These are phyloP conservation scores for Vollenhovia emeryi DNA, from an alignment of 1,140 invertebrate genomes.

Conservation along the genomic window DNA sequence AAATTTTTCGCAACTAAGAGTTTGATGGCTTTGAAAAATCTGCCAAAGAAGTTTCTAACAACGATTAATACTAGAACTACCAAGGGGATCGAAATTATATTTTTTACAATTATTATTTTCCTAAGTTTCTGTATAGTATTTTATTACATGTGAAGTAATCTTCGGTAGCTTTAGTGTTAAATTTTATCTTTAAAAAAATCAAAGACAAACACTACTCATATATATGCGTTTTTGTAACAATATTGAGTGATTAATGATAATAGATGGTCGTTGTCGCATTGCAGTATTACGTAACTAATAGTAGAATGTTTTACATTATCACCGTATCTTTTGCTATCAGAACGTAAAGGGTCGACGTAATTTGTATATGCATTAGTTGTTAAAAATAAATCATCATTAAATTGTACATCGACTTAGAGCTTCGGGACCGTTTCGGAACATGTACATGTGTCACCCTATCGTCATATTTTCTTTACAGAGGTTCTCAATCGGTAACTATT, in stretches of 20 bases:
- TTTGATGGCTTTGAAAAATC: not conserved
- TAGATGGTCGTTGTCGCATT: not conserved
- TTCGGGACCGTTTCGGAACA: not conserved
- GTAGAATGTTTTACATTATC: not conserved
- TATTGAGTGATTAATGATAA: not conserved
- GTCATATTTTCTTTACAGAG: not conserved
- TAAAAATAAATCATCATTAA: conserved; percentile 6
- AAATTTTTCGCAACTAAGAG: not conserved
- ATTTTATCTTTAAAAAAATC: not conserved
- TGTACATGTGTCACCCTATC: not conserved
- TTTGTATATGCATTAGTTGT: not conserved
- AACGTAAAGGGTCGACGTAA: not conserved
- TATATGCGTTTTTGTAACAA: not conserved
- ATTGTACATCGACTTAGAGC: not conserved
- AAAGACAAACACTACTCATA: not conserved
- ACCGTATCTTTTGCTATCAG: not conserved
- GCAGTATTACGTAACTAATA: not conserved
- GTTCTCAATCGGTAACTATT: not conserved
- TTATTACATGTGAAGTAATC: too few relatives aligned
- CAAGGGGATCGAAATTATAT: too few relatives aligned
- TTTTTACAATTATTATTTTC: too few relatives aligned
- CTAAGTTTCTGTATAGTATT: too few relatives aligned
- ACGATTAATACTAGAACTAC: too few relatives aligned
- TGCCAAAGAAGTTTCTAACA: not conserved
- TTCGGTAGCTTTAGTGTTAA: too few relatives aligned